Evolutionary conservation across 2,113 vertebrate species (phyloP).

Genomic region (Misgurnus anguillicaudatus): DNA sequence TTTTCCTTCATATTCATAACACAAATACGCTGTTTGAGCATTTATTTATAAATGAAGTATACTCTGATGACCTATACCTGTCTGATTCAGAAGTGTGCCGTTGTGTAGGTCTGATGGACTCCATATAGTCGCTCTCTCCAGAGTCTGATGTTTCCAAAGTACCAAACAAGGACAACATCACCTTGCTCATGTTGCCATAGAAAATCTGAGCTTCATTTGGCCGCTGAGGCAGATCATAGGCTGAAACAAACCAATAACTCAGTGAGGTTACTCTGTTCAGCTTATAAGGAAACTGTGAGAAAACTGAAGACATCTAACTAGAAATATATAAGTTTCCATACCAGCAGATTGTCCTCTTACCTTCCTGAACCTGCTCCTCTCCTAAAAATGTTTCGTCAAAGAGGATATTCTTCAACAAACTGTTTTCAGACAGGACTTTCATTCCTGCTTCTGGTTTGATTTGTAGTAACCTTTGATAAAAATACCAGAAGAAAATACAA

Average conservation of each 20-base stretch:
- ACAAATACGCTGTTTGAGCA: too few relatives aligned
- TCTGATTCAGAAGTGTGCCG: conserved; percentile 54
- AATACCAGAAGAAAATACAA: conserved; percentile 22
- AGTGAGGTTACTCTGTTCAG: not conserved
- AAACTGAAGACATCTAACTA: too few relatives aligned
- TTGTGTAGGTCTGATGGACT: conserved; percentile 59
- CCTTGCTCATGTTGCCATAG: conserved; percentile 83
- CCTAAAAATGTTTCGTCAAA: conserved; percentile 88
- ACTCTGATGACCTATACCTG: conserved; percentile 71
- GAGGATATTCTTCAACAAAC: conserved; percentile 75
- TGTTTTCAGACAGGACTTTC: conserved; percentile 80
- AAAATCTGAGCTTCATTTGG: conserved; percentile 85
- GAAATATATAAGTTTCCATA: too few relatives aligned
- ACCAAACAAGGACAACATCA: conserved; percentile 81
- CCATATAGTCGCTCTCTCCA: conserved; percentile 57
- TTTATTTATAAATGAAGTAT: too few relatives aligned
- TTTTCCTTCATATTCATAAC: too few relatives aligned
- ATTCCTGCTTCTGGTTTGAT: conserved; percentile 71
- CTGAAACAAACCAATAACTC: conserved; percentile 62
- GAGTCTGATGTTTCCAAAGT: conserved; percentile 57
- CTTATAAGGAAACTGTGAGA: too few relatives aligned
- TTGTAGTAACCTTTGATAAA: conserved; percentile 65
- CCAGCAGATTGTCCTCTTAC: not conserved
- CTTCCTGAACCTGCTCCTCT: conserved; percentile 82
- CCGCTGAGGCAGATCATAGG: conserved; percentile 81